Base-by-base conservation (phyloP, 2,888 invertebrate species). In the Steinernema hermaphroditum region DNA sequence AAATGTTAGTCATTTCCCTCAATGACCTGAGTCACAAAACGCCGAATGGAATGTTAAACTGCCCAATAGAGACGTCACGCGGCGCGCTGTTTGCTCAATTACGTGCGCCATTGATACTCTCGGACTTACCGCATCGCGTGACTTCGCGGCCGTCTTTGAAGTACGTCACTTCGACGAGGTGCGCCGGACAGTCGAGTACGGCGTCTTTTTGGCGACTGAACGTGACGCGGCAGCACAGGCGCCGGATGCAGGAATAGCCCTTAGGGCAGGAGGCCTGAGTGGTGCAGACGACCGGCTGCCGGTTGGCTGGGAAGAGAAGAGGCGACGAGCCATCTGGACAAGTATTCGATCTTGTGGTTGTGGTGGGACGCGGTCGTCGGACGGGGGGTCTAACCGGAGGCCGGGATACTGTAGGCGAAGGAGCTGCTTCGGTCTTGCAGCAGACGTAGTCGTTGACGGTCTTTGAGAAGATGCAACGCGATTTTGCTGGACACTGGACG, bases 271-370 rank as follows among this genome's bases (percentile, higher is more conserved):
- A 72, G 19, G 76, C 75, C 6, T 74, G 44, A 9, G 77, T 71
- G 44, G 80, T 76, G 72, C 82, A 82, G 9, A 75, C 75, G 27
- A 82, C 57, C 22, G 81, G 81, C 62, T 80, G 77, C n/a, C 79
- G 76, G 16, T 74, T 80, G 69, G 75, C 74, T 8, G 80, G 78
- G 76, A 80, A 82, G 2, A 81, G 62, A 71, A 82, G 74, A 1
- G 82, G 81, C 8, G 57, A 34, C 9, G 73, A 43, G 1, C 80
- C 81, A 62, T 80, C 78, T 1, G 81, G 81, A 62, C 81, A 81
- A 16, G 44, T 70, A n/a, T 41, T 62, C 9, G 71, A 29, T 46
- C 27, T 68, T 14, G n/a, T n/a, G n/a, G n/a, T n/a, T n/a, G 69
- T 69, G 46, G n/a, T n/a, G 71, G 49, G 19, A 6, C 6, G 12